A percentile compares a stretch with the other conserved stretches of the same genome.
phyloP scores from a whole-genome alignment of 1,140 invertebrate genomes.

The Papilio aristodemus region DNA sequence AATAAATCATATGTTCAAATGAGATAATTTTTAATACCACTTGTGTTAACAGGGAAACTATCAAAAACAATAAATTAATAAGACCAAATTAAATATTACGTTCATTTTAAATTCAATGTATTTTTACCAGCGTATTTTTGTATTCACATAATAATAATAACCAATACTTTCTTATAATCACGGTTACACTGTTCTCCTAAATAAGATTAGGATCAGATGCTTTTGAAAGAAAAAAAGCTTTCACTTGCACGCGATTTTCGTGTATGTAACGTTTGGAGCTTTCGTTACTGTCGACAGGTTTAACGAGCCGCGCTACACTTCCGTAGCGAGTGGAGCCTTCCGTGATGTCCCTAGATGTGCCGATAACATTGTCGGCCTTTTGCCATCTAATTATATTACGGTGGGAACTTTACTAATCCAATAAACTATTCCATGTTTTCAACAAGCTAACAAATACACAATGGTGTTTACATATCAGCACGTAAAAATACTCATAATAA shows the following conservation, averaged over 20 bases:
- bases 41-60: too few species aligned
- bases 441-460: not conserved
- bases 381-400: conserved; percentile 14
- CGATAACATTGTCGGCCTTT: conserved; percentile 9
- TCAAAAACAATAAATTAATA: too few species aligned
- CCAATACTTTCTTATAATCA: too few species aligned
- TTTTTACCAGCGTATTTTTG: too few species aligned
- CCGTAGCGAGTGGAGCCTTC: conserved; percentile 6
- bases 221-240: not conserved
- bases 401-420: conserved; percentile 10
- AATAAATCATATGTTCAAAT: not conserved
- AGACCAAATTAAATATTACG: too few species aligned
- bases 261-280: conserved; percentile 5
- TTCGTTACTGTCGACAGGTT: conserved; percentile 4
- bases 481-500: too few species aligned
- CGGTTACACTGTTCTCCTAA: not conserved
- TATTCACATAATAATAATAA: too few species aligned
- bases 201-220: not conserved
- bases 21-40: too few species aligned
- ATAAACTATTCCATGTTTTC: conserved; percentile 3
- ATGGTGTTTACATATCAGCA: not conserved
- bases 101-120: too few species aligned
- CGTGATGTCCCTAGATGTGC: conserved; percentile 25
- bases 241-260: conserved; percentile 9
- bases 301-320: conserved; percentile 24